Conservation (phyloP, 2,113 vertebrate genomes). For the Saguinus midas region DNA sequence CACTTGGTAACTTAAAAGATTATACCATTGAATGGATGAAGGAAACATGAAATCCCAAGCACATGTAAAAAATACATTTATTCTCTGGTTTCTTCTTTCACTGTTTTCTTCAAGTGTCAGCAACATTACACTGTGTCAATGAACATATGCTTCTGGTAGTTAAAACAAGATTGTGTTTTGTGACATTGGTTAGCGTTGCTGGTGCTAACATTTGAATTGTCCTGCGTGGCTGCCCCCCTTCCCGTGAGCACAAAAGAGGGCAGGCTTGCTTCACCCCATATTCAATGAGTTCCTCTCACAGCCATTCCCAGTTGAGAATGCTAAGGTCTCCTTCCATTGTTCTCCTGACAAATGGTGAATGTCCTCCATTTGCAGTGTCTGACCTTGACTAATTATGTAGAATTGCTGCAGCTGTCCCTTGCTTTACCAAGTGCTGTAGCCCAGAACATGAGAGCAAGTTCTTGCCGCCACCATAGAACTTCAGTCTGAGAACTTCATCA, state of each 20-base stretch:
- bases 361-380: conserved; percentile 83
- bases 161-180: conserved; percentile 82
- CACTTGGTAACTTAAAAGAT: conserved; percentile 44
- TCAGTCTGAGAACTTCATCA: conserved; percentile 86
- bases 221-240: conserved; percentile 69
- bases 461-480: conserved; percentile 77
- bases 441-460: conserved; percentile 78
- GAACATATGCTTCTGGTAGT: conserved; percentile 83
- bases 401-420: conserved; percentile 85
- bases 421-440: conserved; percentile 67
- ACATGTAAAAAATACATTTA: background rate
- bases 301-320: conserved; percentile 73
- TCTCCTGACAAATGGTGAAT: conserved; percentile 86
- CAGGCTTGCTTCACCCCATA: conserved; percentile 68
- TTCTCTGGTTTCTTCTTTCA: background rate
- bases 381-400: conserved; percentile 88
- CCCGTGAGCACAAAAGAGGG: conserved; percentile 52
- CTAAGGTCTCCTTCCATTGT: conserved; percentile 80
- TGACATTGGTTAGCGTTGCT: conserved; percentile 73
- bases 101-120: conserved; percentile 60
- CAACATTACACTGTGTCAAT: conserved; percentile 73
- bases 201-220: conserved; percentile 67
- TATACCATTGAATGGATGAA: background rate
- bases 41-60: background rate
- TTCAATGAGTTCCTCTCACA: conserved; percentile 68